Base-by-base conservation (phyloP, 2,797 vertebrate genomes). In the Myripristis murdjan region DNA sequence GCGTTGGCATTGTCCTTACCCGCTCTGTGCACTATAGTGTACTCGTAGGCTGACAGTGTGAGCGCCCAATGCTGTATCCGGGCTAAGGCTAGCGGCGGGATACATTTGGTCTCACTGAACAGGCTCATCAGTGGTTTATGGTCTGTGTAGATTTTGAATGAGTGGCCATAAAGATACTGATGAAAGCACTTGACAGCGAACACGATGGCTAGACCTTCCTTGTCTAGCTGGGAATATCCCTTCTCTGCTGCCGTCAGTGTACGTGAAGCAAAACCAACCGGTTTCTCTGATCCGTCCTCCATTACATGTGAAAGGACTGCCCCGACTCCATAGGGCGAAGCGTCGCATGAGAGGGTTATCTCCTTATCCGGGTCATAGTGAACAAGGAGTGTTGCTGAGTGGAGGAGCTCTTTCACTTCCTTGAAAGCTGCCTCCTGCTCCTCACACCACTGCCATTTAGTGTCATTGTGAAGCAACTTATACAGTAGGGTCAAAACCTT, bases 151-250 rank as follows among this genome's bases (percentile, higher is more conserved):
- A n/a, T n/a, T n/a, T 23, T 67, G 1, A 83, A 85, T 1, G 18
- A 2, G 0, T 15, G 1, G 0, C 75, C 60, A 70, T 77, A 79
- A 1, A 77, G 2, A 9, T 77, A 81, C 8, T 76, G 75, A 24
- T 79, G 62, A 10, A 77, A 85, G 1, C 1, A 6, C 15, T 79
- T 77, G 0, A 75, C 57, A 2, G n/a, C 64, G 37, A 82, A 77
- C 0, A 80, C 28, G 2, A 84, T 61, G 0, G 70, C 59, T 1
- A 75, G 20, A 1, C 64, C 67, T 7, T 77, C 73, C 4, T 75
- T 81, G 6, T 83, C 75, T 1, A 70, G 3, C 52, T 82, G 79
- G 2, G 56, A 79, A 5, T 79, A 77, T 0, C 73, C 49, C 12
- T 47, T 79, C 46, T 77, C 55, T 0, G 41, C 57, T 2, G 16